Base-by-base conservation (phyloP, 1,140 invertebrate species). In the Drosophila mayri region DNA sequence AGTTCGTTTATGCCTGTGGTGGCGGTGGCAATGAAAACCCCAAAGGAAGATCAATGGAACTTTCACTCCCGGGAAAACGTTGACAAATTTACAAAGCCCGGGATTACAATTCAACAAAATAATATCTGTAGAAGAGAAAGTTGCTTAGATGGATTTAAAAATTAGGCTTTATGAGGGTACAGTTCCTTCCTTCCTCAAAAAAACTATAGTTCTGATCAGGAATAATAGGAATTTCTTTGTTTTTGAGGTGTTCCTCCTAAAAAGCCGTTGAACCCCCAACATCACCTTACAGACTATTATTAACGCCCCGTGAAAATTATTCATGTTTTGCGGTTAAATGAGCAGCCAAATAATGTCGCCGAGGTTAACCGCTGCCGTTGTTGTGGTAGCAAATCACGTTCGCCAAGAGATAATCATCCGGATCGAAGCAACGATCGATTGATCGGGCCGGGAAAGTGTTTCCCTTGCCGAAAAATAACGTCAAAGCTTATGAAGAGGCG, bases 321-420 rank as follows among this genome's bases (percentile, higher is more conserved):
- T 37, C 16, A 54, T 67, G 41, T 71, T 71, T 63, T 73, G 76
- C 41, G 65, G 61, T 66, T 78, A 63, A 71, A 70, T 66, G 30
- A 60, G 49, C 63, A 61, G 63, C 73, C 73, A 76, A 79, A 68
- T 70, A 88, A 75, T 76, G 72, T 76, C 79, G 78, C 64, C 66
- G 61, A 30, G 59, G 79, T 72, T 77, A 74, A 58, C 32, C 57
- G 25, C 62, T 30, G 47, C 52, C 35, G 32, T 16, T 22, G 52
- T 52, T 79, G 72, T 79, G 83, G 79, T 79, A 79, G 83, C 79
- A 63, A 80, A 79, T 76, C 82, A 87, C 82, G 82, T 86, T 47
- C 61, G 30, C 66, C 44, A 25, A 50, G 47, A 63, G 20, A 74
- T 63, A 62, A 77, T 59, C 47, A 76, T 59, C 73, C 47, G 38